Evolutionary conservation across 2,888 invertebrate species (phyloP).

Genomic region (Cremastobaeus sp.): DNA sequence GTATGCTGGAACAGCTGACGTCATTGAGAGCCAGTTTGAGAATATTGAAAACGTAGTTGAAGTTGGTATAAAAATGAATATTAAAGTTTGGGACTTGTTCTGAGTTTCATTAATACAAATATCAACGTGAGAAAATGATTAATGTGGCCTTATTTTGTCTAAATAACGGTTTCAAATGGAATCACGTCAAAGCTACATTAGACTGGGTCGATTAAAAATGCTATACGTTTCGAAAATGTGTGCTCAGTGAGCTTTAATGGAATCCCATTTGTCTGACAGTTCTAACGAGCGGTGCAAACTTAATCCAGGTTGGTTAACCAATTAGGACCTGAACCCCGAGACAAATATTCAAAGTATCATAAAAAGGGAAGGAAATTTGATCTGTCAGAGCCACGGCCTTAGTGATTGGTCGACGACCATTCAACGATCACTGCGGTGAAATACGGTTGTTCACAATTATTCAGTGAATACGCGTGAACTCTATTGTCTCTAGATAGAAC

Average conservation of each 20-base stretch:
- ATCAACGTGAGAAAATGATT: background rate
- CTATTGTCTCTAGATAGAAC: slow-evolving; percentile 69
- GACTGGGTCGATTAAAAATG: slow-evolving; percentile 14
- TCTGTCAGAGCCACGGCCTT: slow-evolving; percentile 52
- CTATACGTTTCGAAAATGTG: slow-evolving; percentile 16
- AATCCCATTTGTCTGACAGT: slow-evolving; percentile 4
- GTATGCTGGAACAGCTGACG: background rate
- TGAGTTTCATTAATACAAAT: too few relatives aligned
- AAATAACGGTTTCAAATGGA: slow-evolving; percentile 9
- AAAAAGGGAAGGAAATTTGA: slow-evolving; percentile 37
- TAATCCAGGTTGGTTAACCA: slow-evolving; percentile 19
- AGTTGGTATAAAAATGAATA: too few relatives aligned
- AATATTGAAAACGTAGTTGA: too few relatives aligned
- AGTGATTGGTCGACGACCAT: slow-evolving; percentile 60
- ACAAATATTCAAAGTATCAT: slow-evolving; percentile 30
- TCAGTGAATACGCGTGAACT: slow-evolving; percentile 61
- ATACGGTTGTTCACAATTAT: slow-evolving; percentile 54
- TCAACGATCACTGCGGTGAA: slow-evolving; percentile 54
- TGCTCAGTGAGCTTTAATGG: slow-evolving; percentile 14
- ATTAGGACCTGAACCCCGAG: slow-evolving; percentile 19
- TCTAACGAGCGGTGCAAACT: slow-evolving; percentile 12
- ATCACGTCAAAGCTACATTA: slow-evolving; percentile 6
- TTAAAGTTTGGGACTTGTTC: too few relatives aligned
- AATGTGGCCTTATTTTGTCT: slow-evolving; percentile 2
- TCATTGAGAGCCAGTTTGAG: background rate